A percentile compares a stretch with the other conserved stretches of the same genome.
These are phyloP conservation scores for Drosophila lacteicornis DNA, from an alignment of 1,140 invertebrate species.

Conservation along the genomic window DNA sequence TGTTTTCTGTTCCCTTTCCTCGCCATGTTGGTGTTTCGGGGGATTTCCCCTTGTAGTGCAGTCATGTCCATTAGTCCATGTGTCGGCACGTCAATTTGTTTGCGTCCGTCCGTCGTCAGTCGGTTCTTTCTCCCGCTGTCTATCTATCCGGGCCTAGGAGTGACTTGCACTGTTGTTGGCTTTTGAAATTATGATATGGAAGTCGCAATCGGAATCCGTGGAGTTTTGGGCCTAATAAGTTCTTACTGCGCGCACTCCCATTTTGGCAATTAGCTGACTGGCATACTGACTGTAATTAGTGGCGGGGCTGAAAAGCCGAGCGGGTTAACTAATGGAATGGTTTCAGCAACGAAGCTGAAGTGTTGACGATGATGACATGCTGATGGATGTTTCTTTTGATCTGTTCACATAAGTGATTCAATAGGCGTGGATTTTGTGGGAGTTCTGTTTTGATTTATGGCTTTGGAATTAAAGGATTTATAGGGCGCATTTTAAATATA, in stretches of 20 bases:
- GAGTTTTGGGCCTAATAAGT: conserved; percentile 56
- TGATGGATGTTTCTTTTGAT: conserved; percentile 21
- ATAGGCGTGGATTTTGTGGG: not conserved
- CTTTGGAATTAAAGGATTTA: not conserved
- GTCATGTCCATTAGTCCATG: conserved; percentile 55
- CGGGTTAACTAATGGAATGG: conserved; percentile 45
- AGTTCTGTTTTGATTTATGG: not conserved
- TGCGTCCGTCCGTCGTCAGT: conserved; percentile 60
- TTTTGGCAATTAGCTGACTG: conserved; percentile 60
- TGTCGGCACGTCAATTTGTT: conserved; percentile 82
- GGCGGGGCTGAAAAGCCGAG: conserved; percentile 17
- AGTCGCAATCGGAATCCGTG: conserved; percentile 22
- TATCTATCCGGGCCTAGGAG: not conserved
- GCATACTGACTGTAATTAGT: conserved; percentile 48
- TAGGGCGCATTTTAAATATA: not conserved
- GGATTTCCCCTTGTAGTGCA: conserved; percentile 48
- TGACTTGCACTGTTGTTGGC: conserved; percentile 34
- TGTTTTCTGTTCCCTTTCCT: conserved; percentile 41
- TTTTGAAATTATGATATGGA: conserved; percentile 71
- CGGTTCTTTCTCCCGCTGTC: conserved; percentile 8
- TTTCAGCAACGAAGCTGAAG: conserved; percentile 11
- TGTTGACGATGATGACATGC: conserved; percentile 19
- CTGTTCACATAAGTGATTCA: conserved; percentile 5
- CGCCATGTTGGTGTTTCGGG: conserved; percentile 7
- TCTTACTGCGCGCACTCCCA: conserved; percentile 46